Conservation (phyloP, 2,797 vertebrate genomes). For the Helicolenus hilgendorfi region DNA sequence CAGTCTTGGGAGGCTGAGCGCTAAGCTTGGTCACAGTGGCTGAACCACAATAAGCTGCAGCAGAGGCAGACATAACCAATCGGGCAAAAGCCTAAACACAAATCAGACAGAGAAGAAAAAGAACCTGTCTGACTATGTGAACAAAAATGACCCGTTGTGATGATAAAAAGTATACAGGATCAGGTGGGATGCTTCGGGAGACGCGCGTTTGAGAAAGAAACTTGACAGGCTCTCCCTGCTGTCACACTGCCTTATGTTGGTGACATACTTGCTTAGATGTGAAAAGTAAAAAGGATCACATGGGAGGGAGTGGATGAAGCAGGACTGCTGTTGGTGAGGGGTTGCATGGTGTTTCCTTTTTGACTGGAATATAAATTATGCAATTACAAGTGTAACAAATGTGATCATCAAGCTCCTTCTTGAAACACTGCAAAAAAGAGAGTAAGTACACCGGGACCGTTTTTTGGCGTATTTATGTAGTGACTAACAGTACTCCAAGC, state of each 20-base stretch:
- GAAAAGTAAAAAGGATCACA: slow-evolving; percentile 17
- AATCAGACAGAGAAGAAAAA: background rate
- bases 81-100: background rate
- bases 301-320: background rate
- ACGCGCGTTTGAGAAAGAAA: background rate
- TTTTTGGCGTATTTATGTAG: background rate
- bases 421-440: background rate
- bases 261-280: slow-evolving; percentile 12
- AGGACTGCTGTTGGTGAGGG: background rate
- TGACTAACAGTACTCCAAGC: background rate
- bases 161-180: slow-evolving; percentile 6
- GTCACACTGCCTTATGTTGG: background rate
- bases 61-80: slow-evolving; percentile 48
- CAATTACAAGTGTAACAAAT: slow-evolving; percentile 9
- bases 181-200: background rate
- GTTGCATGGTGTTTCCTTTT: background rate
- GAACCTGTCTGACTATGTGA: background rate
- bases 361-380: slow-evolving; percentile 46
- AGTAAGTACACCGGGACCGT: background rate
- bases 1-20: slow-evolving; percentile 62
- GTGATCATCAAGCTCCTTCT: slow-evolving; percentile 4
- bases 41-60: slow-evolving; percentile 55
- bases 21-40: slow-evolving; percentile 59
- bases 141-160: slow-evolving; percentile 5
- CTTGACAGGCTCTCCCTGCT: background rate